Evolutionary conservation across 2,797 vertebrate genomes (phyloP).

Genomic region (Sciaenops ocellatus): DNA sequence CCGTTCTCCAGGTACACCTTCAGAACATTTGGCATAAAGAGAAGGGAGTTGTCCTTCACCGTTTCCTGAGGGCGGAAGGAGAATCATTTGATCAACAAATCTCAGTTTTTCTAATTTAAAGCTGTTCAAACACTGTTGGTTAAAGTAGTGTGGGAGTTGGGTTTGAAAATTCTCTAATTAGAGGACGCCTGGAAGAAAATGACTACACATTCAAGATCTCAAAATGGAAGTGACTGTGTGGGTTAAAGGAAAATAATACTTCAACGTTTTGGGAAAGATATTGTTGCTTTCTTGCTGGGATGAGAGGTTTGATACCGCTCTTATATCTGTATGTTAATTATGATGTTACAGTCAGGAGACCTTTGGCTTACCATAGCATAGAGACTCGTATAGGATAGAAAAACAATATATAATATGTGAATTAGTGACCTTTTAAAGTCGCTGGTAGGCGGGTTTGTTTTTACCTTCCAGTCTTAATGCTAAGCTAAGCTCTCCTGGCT

Average conservation of each 20-base stretch:
- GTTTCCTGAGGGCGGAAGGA: conserved; percentile 81
- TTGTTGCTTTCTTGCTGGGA: background rate
- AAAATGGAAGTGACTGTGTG: background rate
- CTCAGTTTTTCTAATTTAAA: background rate
- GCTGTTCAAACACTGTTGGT: background rate
- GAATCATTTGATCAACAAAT: conserved; percentile 35
- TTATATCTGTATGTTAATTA: background rate
- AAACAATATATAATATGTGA: background rate
- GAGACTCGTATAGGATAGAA: background rate
- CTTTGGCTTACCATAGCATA: background rate
- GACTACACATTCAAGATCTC: conserved; percentile 6
- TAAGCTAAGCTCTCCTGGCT: background rate
- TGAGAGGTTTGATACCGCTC: background rate
- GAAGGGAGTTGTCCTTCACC: conserved; percentile 92
- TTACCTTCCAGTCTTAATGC: background rate
- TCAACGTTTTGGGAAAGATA: background rate
- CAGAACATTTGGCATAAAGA: conserved; percentile 99
- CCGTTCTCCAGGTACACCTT: conserved; percentile 99
- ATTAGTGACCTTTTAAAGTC: background rate
- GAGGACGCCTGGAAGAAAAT: background rate
- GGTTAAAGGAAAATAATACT: background rate
- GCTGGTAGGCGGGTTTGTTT: background rate
- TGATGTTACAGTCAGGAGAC: background rate
- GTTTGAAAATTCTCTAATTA: background rate
- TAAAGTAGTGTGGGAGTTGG: background rate